Evolutionary conservation across 2,797 vertebrate species (phyloP).

Genomic region (Rhinella marina): DNA sequence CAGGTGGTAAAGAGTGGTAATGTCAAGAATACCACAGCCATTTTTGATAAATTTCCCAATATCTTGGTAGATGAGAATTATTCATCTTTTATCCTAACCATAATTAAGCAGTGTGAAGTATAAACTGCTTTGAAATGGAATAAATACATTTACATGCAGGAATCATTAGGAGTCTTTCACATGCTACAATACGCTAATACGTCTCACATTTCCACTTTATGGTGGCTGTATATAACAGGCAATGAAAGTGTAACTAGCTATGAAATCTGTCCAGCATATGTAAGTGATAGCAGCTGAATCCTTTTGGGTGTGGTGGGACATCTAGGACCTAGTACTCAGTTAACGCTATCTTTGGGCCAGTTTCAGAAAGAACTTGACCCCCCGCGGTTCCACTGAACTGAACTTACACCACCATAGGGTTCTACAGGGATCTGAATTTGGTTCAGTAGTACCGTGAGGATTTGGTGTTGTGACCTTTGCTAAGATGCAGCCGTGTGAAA

Average conservation of each 20-base stretch:
- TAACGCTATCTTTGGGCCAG: not conserved
- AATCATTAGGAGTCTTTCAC: slow-evolving; percentile 72
- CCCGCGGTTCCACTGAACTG: not conserved
- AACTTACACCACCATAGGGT: not conserved
- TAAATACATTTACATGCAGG: slow-evolving; percentile 64
- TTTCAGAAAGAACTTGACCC: not conserved
- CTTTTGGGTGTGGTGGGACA: slow-evolving; percentile 35
- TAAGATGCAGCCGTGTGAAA: not conserved
- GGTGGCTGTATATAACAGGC: slow-evolving; percentile 65
- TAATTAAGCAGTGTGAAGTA: slow-evolving; percentile 65
- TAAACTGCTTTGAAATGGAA: slow-evolving; percentile 71
- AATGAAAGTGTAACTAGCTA: slow-evolving; percentile 35
- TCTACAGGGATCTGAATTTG: not conserved
- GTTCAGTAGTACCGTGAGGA: not conserved
- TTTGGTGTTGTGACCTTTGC: not conserved
- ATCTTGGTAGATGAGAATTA: slow-evolving; percentile 67
- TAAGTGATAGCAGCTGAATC: slow-evolving; percentile 52
- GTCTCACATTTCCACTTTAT: slow-evolving; percentile 70
- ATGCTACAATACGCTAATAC: slow-evolving; percentile 68
- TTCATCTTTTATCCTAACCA: slow-evolving; percentile 69
- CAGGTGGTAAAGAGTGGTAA: not conserved
- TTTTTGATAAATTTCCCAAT: slow-evolving; percentile 30
- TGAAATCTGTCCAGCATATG: slow-evolving; percentile 59
- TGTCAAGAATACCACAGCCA: not conserved
- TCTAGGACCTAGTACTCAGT: not conserved